Percentiles rank a stretch among this genome's conserved stretches.
These are phyloP conservation scores for Leucania comma DNA, from an alignment of 2,888 invertebrate species.

Conservation along the genomic window DNA sequence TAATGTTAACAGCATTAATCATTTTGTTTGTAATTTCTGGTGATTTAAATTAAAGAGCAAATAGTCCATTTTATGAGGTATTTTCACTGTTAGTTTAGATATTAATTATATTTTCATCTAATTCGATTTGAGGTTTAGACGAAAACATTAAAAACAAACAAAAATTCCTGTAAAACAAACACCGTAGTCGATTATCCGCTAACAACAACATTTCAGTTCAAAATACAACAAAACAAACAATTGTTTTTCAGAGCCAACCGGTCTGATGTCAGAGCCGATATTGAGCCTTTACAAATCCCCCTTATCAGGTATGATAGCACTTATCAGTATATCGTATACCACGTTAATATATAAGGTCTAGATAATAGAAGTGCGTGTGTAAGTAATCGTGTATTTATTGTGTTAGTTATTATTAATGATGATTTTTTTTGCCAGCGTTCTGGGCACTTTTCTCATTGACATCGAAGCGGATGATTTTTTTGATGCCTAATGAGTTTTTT, in stretches of 20 bases:
- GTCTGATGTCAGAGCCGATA: constrained; percentile 87
- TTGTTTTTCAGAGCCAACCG: constrained; percentile 86
- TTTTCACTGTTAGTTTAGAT: not conserved
- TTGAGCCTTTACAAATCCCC: constrained; percentile 89
- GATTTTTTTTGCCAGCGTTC: not conserved
- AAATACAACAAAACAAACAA: constrained; percentile 58
- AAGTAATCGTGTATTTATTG: constrained; percentile 25
- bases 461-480: too few species aligned
- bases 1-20: too few species aligned
- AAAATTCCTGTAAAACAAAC: constrained; percentile 6
- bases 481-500: too few species aligned
- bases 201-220: constrained; percentile 25
- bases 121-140: not conserved
- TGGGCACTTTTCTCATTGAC: too few species aligned
- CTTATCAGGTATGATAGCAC: constrained; percentile 83
- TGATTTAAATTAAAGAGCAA: not conserved
- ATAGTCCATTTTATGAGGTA: not conserved
- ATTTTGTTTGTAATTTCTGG: not conserved
- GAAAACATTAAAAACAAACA: not conserved
- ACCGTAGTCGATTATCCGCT: constrained; percentile 44
- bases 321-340: constrained; percentile 22
- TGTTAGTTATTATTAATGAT: constrained; percentile 19
- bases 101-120: not conserved
- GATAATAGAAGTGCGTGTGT: constrained; percentile 36
- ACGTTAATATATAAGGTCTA: constrained; percentile 45